Evolutionary conservation across 2,797 vertebrate species (phyloP).

Genomic region (Mormyrops boulengeri): DNA sequence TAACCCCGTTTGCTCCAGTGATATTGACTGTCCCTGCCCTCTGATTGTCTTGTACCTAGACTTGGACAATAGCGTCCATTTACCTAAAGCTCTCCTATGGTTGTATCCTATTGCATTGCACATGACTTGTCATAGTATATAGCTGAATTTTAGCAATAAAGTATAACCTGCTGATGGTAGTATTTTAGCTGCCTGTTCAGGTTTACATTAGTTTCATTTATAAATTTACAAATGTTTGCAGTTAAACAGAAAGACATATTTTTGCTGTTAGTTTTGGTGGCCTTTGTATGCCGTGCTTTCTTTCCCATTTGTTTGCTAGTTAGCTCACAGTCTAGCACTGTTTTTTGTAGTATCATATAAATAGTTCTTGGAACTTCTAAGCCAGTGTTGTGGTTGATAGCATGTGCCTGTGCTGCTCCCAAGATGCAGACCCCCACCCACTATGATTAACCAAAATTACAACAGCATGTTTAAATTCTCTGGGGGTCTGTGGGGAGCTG

Average conservation of each 20-base stretch:
- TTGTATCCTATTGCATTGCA: background rate
- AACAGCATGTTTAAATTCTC: slow-evolving; percentile 41
- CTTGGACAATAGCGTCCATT: background rate
- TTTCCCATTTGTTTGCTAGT: background rate
- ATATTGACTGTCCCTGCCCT: background rate
- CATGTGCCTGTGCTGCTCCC: background rate
- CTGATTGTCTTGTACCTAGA: background rate
- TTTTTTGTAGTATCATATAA: background rate
- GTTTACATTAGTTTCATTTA: background rate
- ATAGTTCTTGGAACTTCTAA: background rate
- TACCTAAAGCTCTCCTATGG: background rate
- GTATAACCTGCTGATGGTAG: background rate
- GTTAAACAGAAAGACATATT: background rate
- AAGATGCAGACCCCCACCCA: slow-evolving; percentile 32
- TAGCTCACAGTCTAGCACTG: background rate
- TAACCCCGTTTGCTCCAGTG: background rate
- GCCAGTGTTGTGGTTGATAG: background rate
- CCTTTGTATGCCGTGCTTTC: background rate
- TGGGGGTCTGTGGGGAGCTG: background rate
- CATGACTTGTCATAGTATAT: background rate
- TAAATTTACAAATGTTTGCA: background rate
- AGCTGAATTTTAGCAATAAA: background rate
- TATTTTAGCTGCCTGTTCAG: background rate
- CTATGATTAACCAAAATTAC: slow-evolving; percentile 42
- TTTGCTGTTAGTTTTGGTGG: background rate